Percentiles rank a stretch among this genome's conserved stretches.
Evolutionary conservation across 2,888 invertebrate genomes (phyloP).

Genomic region (Cantharis lateralis): DNA sequence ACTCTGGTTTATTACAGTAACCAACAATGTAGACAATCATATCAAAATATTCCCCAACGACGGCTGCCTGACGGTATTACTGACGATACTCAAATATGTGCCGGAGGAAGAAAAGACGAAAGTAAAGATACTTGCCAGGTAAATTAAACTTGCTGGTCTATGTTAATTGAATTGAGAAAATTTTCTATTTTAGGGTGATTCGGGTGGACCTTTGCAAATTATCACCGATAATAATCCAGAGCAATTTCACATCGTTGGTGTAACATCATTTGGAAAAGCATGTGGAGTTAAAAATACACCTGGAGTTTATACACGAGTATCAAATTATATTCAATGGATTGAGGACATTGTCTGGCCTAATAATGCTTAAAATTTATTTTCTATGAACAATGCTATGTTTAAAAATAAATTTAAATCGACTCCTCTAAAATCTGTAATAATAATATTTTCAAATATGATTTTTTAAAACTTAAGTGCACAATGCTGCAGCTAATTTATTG

Average conservation of each 20-base stretch:
- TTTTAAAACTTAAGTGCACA: neutral
- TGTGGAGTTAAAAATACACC: conserved; percentile 50
- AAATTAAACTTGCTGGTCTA: neutral
- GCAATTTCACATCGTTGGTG: conserved; percentile 53
- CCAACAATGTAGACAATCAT: conserved; percentile 29
- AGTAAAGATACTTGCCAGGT: conserved; percentile 43
- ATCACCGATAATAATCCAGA: conserved; percentile 46
- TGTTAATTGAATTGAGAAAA: neutral
- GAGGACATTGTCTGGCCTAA: conserved; percentile 55
- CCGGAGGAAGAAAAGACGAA: conserved; percentile 32
- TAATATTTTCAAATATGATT: neutral
- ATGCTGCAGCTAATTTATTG: neutral
- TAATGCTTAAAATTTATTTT: neutral
- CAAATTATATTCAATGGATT: conserved; percentile 56
- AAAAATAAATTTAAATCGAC: neutral
- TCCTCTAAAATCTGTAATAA: neutral
- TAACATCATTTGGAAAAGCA: conserved; percentile 55
- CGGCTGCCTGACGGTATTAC: conserved; percentile 33
- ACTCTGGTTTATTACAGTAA: conserved; percentile 28
- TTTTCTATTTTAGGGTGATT: conserved; percentile 60
- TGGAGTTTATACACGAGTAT: conserved; percentile 57
- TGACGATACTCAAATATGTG: conserved; percentile 40
- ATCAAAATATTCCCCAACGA: conserved; percentile 30
- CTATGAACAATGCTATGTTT: no score
- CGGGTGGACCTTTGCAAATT: conserved; percentile 63